These are phyloP conservation scores for Synanthedon vespiformis DNA, from an alignment of 2,888 invertebrate species.

Conservation along the genomic window DNA sequence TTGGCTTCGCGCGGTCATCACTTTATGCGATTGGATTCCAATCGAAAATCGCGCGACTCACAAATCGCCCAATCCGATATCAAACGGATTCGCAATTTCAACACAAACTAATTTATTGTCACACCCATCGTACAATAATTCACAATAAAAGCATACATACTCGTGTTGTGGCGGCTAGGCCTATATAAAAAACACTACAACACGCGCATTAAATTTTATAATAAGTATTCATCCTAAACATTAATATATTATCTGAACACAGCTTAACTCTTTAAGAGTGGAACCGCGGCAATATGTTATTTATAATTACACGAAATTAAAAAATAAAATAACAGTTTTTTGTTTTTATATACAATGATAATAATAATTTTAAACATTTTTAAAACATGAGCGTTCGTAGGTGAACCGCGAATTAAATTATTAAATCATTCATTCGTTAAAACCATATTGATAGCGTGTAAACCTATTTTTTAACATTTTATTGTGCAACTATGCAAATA, in stretches of 20 bases:
- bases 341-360: conserved; percentile 47
- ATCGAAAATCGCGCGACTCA: no score
- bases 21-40: no score
- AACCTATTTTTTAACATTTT: no score
- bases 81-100: background rate
- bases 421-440: no score
- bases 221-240: no score
- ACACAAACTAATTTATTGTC: conserved; percentile 3
- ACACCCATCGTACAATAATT: conserved; percentile 4
- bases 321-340: conserved; percentile 28
- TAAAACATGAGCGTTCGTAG: no score
- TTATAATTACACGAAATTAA: conserved; percentile 57
- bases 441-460: no score
- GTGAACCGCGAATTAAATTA: no score
- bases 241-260: background rate
- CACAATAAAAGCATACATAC: conserved; percentile 13
- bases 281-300: conserved; percentile 19
- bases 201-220: conserved; percentile 11
- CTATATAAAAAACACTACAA: conserved; percentile 34
- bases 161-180: conserved; percentile 29
- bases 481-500: no score
- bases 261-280: conserved; percentile 35
- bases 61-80: background rate
- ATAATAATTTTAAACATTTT: conserved; percentile 29
- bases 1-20: no score